These are phyloP conservation scores for Bradypodion ventrale DNA, from an alignment of 2,797 vertebrate species.

Conservation along the genomic window DNA sequence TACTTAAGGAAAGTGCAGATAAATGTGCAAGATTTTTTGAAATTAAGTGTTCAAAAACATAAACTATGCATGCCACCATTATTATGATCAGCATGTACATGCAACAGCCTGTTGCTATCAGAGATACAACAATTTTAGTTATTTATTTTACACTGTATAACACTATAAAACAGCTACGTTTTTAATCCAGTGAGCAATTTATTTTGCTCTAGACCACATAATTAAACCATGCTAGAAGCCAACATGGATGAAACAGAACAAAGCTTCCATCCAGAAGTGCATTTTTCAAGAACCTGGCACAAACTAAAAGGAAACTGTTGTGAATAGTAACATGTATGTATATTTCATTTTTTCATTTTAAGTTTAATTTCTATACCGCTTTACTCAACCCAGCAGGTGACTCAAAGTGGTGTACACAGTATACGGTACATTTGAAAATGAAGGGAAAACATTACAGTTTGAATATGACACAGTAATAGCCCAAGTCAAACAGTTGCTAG, in stretches of 20 bases:
- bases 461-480: not conserved
- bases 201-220: conserved; percentile 34
- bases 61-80: not conserved
- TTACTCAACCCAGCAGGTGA: too few relatives aligned
- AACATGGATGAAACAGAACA: not conserved
- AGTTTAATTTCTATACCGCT: too few relatives aligned
- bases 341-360: too few relatives aligned
- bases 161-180: not conserved
- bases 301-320: conserved; percentile 34
- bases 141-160: too few relatives aligned
- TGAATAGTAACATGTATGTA: conserved; percentile 54
- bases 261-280: conserved; percentile 15
- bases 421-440: conserved; percentile 14
- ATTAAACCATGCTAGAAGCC: conserved; percentile 55
- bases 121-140: not conserved
- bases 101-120: not conserved
- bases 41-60: not conserved
- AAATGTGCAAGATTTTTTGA: not conserved
- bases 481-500: not conserved
- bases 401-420: too few relatives aligned
- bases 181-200: not conserved
- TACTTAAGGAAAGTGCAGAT: not conserved
- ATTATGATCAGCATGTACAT: not conserved
- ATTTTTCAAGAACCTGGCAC: conserved; percentile 1
- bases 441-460: not conserved